Evolutionary conservation across 2,888 invertebrate genomes (phyloP).

Genomic region (Pilophorus perplexus): DNA sequence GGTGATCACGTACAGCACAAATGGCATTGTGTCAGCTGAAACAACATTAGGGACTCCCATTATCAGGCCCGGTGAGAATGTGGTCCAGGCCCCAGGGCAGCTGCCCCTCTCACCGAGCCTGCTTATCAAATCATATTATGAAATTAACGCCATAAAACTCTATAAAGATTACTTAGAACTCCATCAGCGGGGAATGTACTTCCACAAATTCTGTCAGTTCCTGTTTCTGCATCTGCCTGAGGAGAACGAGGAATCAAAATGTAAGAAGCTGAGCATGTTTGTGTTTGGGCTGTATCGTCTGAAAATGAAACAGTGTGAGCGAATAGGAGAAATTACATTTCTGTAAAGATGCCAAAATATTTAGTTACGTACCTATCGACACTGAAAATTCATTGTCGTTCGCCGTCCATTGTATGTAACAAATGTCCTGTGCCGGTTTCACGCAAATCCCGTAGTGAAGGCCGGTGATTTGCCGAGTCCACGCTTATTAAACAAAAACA

Average conservation of each 20-base stretch:
- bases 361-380: neutral
- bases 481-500: neutral
- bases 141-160: too few relatives aligned
- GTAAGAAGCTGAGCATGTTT: neutral
- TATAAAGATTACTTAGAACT: neutral
- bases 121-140: too few relatives aligned
- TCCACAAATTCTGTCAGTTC: conserved; percentile 9
- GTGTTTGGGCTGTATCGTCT: too few relatives aligned
- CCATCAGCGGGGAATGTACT: neutral
- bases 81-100: too few relatives aligned
- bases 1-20: conserved; percentile 70
- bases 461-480: conserved; percentile 53
- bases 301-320: too few relatives aligned
- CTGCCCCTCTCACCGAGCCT: too few relatives aligned
- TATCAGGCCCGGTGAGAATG: too few relatives aligned
- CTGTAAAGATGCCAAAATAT: too few relatives aligned
- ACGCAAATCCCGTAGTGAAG: conserved; percentile 76
- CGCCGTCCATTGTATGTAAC: conserved; percentile 66
- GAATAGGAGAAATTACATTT: too few relatives aligned
- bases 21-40: conserved; percentile 57
- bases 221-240: neutral
- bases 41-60: too few relatives aligned
- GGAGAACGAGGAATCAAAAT: conserved; percentile 9
- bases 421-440: conserved; percentile 68
- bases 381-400: conserved; percentile 54